Evolutionary conservation across 2,797 vertebrate species (phyloP).

Genomic region (Yasuhikotakia modesta): DNA sequence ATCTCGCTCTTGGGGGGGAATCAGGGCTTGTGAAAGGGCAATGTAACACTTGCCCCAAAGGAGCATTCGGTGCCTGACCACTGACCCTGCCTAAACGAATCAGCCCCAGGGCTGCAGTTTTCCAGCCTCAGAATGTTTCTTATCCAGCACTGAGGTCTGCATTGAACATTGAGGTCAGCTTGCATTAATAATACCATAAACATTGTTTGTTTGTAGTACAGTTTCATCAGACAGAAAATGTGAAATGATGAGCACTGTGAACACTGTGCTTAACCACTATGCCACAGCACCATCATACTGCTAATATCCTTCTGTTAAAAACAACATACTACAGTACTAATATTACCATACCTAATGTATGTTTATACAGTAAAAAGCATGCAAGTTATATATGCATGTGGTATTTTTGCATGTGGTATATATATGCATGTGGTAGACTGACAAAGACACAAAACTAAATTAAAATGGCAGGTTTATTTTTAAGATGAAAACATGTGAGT

Average conservation of each 20-base stretch:
- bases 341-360: no score
- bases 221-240: background rate
- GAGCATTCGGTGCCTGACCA: background rate
- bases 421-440: no score
- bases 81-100: constrained; percentile 26
- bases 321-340: no score
- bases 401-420: no score
- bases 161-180: background rate
- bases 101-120: constrained; percentile 18
- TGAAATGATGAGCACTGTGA: background rate
- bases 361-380: no score
- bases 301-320: no score
- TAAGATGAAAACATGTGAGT: no score
- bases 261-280: no score
- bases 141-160: constrained; percentile 1
- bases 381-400: no score
- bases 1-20: background rate
- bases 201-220: background rate
- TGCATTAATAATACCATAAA: background rate
- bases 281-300: no score
- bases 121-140: background rate
- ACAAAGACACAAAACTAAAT: no score
- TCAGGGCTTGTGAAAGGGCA: constrained; percentile 13
- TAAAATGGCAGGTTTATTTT: no score
- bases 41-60: background rate